Evolutionary conservation across 2,113 vertebrate genomes (phyloP), one percentile per base, ranked within the genome.

Genomic region (Scomber colias): DNA sequence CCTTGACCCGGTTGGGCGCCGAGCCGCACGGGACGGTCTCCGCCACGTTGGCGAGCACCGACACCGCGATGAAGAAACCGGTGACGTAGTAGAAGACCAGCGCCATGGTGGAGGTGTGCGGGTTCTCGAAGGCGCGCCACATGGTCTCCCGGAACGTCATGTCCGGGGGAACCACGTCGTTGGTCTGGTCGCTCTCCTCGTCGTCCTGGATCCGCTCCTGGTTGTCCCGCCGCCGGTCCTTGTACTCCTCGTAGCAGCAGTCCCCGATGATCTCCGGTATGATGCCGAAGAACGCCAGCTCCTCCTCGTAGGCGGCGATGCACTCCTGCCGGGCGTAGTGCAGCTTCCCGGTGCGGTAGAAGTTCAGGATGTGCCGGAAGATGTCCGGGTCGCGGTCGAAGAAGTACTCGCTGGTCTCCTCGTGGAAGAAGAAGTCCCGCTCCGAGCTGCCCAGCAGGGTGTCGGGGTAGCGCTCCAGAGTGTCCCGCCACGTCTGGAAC

Each of bases 191-290:
- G 0, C 81, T 88, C 4, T 99, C 97, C 0, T 96, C 96, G 51
- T 99, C 98, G 17, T 99, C 98, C 92, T 97, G 95, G 9, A 99
- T 93, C 2, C 97, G 95, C 92, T 99, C 98, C 0, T 95, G 95
- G 71, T 99, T 98, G 92, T 99, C 98, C 16, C 97, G 94, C 73
- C 97, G 89, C 21, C 98, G 96, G 89, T 99, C 98, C 90, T 98
- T 98, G 93, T 99, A 99, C 54, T 99, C 98, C 95, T 99, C 98
- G 0, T 99, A 99, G 88, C 98, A 99, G 87, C 98, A 99, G 94
- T 99, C 98, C 0, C 97, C 97, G 17, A 99, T 97, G 57, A 98
- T 98, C 82, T 99, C 98, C 0, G 98, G 97, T 84, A 98, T 95
- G 84, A 99, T 98, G 77, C 98, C 97, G 70, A 99, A 99, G 92